phyloP scores from a whole-genome alignment of 2,113 vertebrate species.

The Crypturellus undulatus region DNA sequence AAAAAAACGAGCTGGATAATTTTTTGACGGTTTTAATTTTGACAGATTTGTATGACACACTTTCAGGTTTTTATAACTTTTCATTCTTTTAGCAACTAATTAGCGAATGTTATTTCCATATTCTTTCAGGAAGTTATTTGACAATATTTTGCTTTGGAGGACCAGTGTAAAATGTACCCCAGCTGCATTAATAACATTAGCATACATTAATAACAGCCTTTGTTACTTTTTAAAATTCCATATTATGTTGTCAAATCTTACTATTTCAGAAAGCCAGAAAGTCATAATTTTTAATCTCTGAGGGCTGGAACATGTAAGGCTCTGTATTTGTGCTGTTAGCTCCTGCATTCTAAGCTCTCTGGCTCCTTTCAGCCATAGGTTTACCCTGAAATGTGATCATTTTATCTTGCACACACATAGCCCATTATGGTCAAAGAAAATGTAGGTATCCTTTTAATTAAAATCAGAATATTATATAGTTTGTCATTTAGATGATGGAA shows the following conservation, averaged over 20 bases:
- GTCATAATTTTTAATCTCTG: neutral
- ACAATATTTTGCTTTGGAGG: neutral
- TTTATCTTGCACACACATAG: neutral
- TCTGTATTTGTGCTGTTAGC: no score
- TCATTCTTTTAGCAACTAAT: neutral
- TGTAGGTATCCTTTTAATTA: neutral
- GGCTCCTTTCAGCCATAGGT: neutral
- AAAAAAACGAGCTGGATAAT: neutral
- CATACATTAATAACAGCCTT: no score
- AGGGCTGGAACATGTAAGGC: no score
- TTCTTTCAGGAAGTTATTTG: neutral
- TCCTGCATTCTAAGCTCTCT: neutral
- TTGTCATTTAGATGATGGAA: neutral
- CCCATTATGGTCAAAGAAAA: neutral
- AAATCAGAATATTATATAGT: neutral
- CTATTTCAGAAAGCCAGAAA: neutral
- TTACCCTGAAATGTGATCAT: neutral
- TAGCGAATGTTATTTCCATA: neutral
- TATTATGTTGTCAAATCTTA: neutral
- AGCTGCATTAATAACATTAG: no score
- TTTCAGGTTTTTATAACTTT: neutral
- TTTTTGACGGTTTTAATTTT: neutral
- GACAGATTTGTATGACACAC: rapidly evolving
- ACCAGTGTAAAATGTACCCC: neutral
- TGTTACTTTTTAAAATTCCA: no score